phyloP scores from a whole-genome alignment of 2,113 vertebrate genomes.

The Nerophis lumbriciformis region DNA sequence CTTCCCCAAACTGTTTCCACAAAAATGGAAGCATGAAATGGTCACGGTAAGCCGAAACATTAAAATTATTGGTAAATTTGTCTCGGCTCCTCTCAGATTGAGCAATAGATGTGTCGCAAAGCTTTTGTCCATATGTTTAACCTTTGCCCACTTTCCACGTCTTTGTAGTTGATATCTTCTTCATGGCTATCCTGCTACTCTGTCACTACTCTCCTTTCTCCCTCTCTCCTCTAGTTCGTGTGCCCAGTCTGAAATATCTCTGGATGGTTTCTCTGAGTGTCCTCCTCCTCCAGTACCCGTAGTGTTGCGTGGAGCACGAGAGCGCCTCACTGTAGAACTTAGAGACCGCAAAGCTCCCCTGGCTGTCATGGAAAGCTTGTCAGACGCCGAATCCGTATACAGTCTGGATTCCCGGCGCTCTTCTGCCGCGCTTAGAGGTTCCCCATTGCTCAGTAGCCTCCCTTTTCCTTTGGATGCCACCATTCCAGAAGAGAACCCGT shows the following conservation, averaged over 20 bases:
- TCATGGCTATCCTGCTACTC: constrained; percentile 28
- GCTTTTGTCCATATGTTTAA: constrained; percentile 22
- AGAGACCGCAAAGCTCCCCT: constrained; percentile 90
- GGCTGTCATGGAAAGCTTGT: constrained; percentile 95
- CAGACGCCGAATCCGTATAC: constrained; percentile 93
- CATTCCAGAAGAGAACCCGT: constrained; percentile 96
- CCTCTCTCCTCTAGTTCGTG: constrained; percentile 79
- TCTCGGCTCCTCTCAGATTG: background rate
- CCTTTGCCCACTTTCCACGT: constrained; percentile 4
- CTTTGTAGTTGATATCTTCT: constrained; percentile 22
- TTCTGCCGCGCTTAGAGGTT: constrained; percentile 89
- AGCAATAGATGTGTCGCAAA: background rate
- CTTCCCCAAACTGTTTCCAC: too few species aligned
- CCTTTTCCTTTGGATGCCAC: constrained; percentile 89
- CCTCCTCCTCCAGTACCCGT: constrained; percentile 87
- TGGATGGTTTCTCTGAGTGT: constrained; percentile 93
- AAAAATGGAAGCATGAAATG: background rate
- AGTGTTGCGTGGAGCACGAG: constrained; percentile 89
- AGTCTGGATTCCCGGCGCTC: constrained; percentile 95
- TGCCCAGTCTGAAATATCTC: constrained; percentile 91
- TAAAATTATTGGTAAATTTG: background rate
- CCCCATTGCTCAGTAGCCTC: constrained; percentile 88
- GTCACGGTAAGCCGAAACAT: background rate
- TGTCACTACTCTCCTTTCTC: constrained; percentile 42
- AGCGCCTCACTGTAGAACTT: constrained; percentile 86